A percentile compares a stretch with the other conserved stretches of the same genome.
Conservation (phyloP, 2,113 vertebrate genomes). For the Synodontis membranacea region DNA sequence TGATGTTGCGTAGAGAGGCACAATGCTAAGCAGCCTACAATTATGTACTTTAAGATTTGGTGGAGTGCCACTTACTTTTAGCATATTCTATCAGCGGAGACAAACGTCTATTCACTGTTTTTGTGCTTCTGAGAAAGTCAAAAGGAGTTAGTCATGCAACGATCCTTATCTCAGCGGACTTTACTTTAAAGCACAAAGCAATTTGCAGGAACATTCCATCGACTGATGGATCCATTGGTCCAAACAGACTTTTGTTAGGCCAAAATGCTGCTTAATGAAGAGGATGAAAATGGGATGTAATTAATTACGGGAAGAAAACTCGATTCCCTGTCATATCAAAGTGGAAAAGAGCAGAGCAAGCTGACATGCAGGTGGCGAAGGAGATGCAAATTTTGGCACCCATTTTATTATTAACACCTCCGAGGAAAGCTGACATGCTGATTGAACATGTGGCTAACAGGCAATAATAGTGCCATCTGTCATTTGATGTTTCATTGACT, state of each 20-base stretch:
- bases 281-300: neutral
- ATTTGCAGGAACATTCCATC: neutral
- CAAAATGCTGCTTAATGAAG: neutral
- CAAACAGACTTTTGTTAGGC: neutral
- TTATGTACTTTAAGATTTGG: constrained; percentile 19
- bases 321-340: neutral
- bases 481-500: neutral
- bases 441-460: neutral
- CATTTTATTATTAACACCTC: neutral
- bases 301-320: neutral
- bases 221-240: neutral
- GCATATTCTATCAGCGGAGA: neutral
- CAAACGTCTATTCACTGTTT: neutral
- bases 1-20: constrained; percentile 1
- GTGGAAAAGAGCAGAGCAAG: neutral
- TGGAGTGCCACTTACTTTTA: neutral
- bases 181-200: neutral
- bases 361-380: constrained; percentile 15
- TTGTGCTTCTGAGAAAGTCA: neutral
- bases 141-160: neutral
- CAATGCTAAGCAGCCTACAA: neutral
- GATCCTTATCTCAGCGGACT: no score
- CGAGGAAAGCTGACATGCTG: neutral
- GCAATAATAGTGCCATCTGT: constrained; percentile 8
- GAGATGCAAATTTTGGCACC: neutral